Evolutionary conservation across 92 coral and sea anemone species (phyloP).

Genomic region (Blastomussa wellsi): DNA sequence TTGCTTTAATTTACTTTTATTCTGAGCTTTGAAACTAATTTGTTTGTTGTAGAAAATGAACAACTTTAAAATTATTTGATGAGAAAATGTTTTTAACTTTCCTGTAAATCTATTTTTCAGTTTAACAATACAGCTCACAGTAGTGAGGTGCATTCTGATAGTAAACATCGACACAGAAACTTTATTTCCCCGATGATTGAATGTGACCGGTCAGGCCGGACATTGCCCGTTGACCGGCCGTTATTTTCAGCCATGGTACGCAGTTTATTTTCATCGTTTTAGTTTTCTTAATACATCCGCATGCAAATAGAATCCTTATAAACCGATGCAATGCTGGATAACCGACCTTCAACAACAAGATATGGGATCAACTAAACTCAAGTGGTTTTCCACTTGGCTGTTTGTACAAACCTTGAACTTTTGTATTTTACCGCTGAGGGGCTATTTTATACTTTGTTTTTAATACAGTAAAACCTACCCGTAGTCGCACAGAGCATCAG

Average conservation of each 20-base stretch:
- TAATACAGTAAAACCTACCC: neutral
- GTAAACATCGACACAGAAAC: too few relatives aligned
- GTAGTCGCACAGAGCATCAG: neutral
- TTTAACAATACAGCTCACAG: too few relatives aligned
- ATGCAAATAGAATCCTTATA: neutral
- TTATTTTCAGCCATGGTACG: neutral
- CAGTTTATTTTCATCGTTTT: neutral
- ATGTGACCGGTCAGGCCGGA: too few relatives aligned
- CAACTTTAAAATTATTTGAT: too few relatives aligned
- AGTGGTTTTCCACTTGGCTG: neutral
- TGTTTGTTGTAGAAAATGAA: too few relatives aligned
- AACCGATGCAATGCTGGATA: neutral
- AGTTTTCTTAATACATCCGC: neutral
- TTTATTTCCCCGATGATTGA: too few relatives aligned
- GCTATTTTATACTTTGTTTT: neutral
- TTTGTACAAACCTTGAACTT: neutral
- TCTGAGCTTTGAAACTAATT: too few relatives aligned
- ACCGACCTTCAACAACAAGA: neutral
- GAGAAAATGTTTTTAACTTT: too few relatives aligned
- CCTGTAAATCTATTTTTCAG: too few relatives aligned
- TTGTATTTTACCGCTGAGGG: neutral
- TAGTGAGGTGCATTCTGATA: too few relatives aligned
- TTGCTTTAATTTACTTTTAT: too few relatives aligned
- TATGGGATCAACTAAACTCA: neutral
- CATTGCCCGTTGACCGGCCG: neutral